phyloP scores from a whole-genome alignment of 1,140 invertebrate genomes.

The Laodelphax striatellus region DNA sequence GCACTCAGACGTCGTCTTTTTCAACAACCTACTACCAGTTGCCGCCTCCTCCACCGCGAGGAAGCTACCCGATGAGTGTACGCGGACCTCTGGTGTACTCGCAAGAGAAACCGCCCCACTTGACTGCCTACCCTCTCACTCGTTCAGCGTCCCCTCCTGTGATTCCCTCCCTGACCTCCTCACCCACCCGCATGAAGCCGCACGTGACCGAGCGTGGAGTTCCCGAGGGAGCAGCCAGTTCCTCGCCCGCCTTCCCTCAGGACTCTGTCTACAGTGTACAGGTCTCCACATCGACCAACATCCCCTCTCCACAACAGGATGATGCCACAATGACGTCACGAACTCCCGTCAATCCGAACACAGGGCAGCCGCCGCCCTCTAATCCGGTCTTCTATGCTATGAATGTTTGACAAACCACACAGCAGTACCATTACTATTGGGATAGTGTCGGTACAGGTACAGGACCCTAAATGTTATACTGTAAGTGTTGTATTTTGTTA shows the following conservation, averaged over 20 bases:
- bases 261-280: conserved; percentile 11
- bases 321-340: background rate
- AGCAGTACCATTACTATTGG: conserved; percentile 12
- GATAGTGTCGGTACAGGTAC: background rate
- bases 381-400: conserved; percentile 35
- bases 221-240: conserved; percentile 31
- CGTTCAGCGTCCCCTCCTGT: conserved; percentile 10
- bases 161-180: conserved; percentile 31
- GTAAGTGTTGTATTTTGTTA: background rate
- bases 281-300: conserved; percentile 10
- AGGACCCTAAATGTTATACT: background rate
- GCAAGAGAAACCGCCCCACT: conserved; percentile 1
- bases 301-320: background rate
- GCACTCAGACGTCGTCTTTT: conserved; percentile 32
- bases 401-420: conserved; percentile 33
- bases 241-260: conserved; percentile 24
- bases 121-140: conserved; percentile 9
- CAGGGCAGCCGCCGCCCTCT: conserved; percentile 21
- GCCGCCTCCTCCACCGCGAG: background rate
- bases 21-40: conserved; percentile 21
- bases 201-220: conserved; percentile 24
- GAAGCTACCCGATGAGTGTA: conserved; percentile 8
- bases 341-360: conserved; percentile 6
- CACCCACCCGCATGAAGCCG: conserved; percentile 27
- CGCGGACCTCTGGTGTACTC: conserved; percentile 14